Evolutionary conservation across 2,888 invertebrate genomes (phyloP).

Genomic region (Tholera decimalis): DNA sequence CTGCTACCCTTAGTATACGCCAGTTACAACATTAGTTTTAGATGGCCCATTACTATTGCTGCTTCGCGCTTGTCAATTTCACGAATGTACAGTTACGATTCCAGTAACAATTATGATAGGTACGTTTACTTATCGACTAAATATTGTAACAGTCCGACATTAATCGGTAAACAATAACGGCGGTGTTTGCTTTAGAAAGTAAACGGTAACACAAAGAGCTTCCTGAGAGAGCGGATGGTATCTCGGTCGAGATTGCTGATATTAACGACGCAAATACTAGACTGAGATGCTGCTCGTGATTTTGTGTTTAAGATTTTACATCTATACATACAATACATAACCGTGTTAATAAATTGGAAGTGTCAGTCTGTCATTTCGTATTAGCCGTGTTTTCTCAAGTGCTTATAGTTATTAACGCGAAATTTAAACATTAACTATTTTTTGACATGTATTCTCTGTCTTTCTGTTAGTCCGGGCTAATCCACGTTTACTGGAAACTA

Average conservation of each 20-base stretch:
- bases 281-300: not conserved
- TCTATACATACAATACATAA: too few relatives aligned
- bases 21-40: not conserved
- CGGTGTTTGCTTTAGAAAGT: conserved; percentile 46
- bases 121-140: conserved; percentile 3
- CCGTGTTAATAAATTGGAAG: too few relatives aligned
- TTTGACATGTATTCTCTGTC: too few relatives aligned
- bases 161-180: conserved; percentile 24
- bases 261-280: conserved; percentile 22
- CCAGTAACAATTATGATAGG: not conserved
- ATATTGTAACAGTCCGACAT: conserved; percentile 19
- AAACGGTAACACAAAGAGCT: conserved; percentile 33
- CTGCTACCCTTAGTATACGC: too few relatives aligned
- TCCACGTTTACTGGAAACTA: too few relatives aligned
- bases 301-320: not conserved
- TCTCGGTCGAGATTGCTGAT: conserved; percentile 40
- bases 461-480: too few relatives aligned
- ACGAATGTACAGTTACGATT: not conserved
- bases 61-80: not conserved
- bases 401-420: too few relatives aligned
- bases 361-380: too few relatives aligned
- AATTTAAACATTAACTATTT: too few relatives aligned
- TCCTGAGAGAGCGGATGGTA: conserved; percentile 42
- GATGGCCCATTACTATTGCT: not conserved
- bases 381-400: too few relatives aligned